A percentile compares a stretch with the other conserved stretches of the same genome.
Evolutionary conservation across 1,140 invertebrate species (phyloP).

Genomic region (Samia ricini): DNA sequence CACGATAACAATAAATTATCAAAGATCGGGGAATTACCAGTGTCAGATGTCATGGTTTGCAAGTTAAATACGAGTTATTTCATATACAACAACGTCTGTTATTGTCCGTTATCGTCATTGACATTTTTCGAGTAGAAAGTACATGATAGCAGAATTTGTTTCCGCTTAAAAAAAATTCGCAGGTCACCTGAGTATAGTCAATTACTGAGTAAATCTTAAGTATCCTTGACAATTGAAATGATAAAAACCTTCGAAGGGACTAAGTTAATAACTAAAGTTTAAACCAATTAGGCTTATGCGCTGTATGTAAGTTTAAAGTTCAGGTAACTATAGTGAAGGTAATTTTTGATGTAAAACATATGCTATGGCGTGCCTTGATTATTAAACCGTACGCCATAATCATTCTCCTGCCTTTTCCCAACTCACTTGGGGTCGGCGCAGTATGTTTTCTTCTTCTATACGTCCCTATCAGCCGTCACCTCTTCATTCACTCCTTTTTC

Average conservation of each 20-base stretch:
- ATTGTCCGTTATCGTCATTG: slow-evolving; percentile 13
- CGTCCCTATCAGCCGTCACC: too few relatives aligned
- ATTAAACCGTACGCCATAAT: too few relatives aligned
- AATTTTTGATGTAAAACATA: too few relatives aligned
- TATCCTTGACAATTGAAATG: background rate
- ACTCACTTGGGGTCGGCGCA: too few relatives aligned
- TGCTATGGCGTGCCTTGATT: too few relatives aligned
- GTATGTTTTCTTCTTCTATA: too few relatives aligned
- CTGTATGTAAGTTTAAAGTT: background rate
- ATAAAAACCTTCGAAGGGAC: background rate
- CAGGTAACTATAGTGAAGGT: background rate
- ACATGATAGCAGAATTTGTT: slow-evolving; percentile 11
- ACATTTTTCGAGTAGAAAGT: slow-evolving; percentile 23
- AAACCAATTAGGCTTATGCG: background rate
- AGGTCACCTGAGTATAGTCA: background rate
- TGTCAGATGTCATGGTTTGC: slow-evolving; percentile 16
- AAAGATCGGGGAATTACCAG: background rate
- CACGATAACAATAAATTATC: background rate
- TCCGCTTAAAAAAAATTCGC: slow-evolving; percentile 12
- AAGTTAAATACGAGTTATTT: background rate
- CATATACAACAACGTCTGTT: background rate
- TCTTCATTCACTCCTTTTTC: too few relatives aligned
- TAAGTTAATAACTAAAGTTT: background rate
- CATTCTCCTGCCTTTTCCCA: too few relatives aligned
- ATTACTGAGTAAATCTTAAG: slow-evolving; percentile 1